Conservation (phyloP, 2,113 vertebrate species). For the Odocoileus virginianus region DNA sequence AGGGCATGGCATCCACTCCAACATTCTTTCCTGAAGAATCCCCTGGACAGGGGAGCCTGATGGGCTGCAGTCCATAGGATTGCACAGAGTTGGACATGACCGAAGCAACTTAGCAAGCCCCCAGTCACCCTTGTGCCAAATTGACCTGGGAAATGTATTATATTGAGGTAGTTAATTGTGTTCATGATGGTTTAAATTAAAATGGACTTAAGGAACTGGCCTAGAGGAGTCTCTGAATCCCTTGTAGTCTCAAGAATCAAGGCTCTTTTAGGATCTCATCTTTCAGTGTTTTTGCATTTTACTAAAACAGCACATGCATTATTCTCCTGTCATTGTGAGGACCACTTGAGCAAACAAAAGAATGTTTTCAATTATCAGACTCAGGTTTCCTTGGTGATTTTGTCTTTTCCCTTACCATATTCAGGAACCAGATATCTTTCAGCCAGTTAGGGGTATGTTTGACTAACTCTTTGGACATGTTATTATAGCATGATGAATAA, state of each 20-base stretch:
- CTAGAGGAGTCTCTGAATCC: neutral
- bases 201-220: neutral
- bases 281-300: neutral
- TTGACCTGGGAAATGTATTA: neutral
- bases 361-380: conserved; percentile 49
- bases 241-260: neutral
- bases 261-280: neutral
- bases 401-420: conserved; percentile 35
- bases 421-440: conserved; percentile 31
- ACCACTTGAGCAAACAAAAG: conserved; percentile 23
- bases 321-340: conserved; percentile 27
- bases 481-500: conserved; percentile 24
- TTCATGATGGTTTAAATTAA: conserved; percentile 6
- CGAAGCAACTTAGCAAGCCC: fast-evolving
- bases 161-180: neutral
- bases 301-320: neutral
- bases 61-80: neutral
- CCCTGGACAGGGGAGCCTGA: neutral
- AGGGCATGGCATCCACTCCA: neutral
- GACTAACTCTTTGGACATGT: conserved; percentile 1
- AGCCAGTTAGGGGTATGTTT: neutral
- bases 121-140: neutral
- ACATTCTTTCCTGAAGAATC: neutral
- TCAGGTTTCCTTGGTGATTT: conserved; percentile 42
- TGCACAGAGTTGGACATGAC: neutral